Evolutionary conservation across 2,888 invertebrate genomes (phyloP), one percentile per base, ranked within the genome.

Genomic region (Lasioglossum calceatum): DNA sequence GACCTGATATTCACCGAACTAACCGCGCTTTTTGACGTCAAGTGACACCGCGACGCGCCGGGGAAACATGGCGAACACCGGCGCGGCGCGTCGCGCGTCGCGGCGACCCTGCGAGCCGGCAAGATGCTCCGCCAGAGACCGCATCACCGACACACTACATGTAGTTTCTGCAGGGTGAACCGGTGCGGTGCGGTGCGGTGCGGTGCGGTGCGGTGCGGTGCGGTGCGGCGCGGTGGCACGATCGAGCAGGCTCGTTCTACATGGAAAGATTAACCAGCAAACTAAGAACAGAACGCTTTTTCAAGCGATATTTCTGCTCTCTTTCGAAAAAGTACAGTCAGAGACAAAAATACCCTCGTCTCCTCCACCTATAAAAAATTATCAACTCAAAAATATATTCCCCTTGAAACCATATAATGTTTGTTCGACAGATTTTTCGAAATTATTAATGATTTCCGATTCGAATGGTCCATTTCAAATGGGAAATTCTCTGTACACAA

Each of bases 1-100:
- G 10, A 47, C 54, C 47, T 1, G 71, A 64, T 70, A 50, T 39
- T 47, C 77, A n/a, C 50, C 32, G 71, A 58, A 61, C 42, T 70
- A n/a, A 27, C 47, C 50, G 44, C 36, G n/a, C 32, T 67, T 75
- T 80, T 80, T 64, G 32, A 61, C 74, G 70, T 81, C 16, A 4
- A 54, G n/a, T n/a, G 36, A 47, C 23, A 23, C 64, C 16, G 4
- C 36, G 64, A 12, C 50, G 71, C 7, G 19, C 36, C 42, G 54
- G 32, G n/a, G 3, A 64, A 64, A 64, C 64, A 64, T 64, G 32
- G 64, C n/a, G 58, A 58, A 58, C 58, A 10, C 32, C 32, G 32
- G 47, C 47, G 16, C 16, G 47, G 47, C 16, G 16, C 27, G 27
- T 16, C 16, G 16, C 16, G 16, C 47, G 47, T 4, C 47, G 47